These are phyloP conservation scores for Timandra comae DNA, from an alignment of 2,888 invertebrate genomes.

Conservation along the genomic window DNA sequence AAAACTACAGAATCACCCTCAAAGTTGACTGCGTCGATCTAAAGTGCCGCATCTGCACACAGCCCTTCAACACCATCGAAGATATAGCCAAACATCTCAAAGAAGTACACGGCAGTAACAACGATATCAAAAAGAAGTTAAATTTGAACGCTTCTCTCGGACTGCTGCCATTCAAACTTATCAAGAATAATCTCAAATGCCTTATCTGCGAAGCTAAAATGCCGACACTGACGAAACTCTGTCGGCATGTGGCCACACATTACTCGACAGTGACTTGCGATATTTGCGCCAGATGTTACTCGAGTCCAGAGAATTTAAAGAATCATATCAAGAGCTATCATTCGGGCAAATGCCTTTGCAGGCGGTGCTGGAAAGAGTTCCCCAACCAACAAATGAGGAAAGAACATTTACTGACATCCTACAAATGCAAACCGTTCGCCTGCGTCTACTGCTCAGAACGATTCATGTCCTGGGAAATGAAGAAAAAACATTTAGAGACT, in stretches of 20 bases:
- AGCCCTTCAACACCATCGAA: slow-evolving; percentile 35
- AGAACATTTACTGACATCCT: slow-evolving; percentile 41
- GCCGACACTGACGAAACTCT: slow-evolving; percentile 45
- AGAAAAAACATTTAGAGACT: slow-evolving; percentile 45
- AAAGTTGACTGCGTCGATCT: slow-evolving; percentile 57
- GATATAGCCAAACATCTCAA: slow-evolving; percentile 46
- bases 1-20: slow-evolving; percentile 47
- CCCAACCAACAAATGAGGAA: slow-evolving; percentile 38
- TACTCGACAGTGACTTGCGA: slow-evolving; percentile 57
- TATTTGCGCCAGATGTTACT: slow-evolving; percentile 51
- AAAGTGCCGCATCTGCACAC: slow-evolving; percentile 44
- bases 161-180: slow-evolving; percentile 52
- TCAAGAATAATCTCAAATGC: slow-evolving; percentile 48
- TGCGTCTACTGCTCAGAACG: slow-evolving; percentile 53
- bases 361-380: slow-evolving; percentile 57
- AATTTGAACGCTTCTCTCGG: slow-evolving; percentile 44
- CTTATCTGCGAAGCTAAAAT: slow-evolving; percentile 44
- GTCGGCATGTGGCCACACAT: slow-evolving; percentile 55
- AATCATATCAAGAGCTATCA: slow-evolving; percentile 54
- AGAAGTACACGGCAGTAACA: slow-evolving; percentile 31
- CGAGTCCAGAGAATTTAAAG: slow-evolving; percentile 47
- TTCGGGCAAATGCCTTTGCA: slow-evolving; percentile 42
- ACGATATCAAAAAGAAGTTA: slow-evolving; percentile 23
- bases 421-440: slow-evolving; percentile 48
- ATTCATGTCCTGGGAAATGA: slow-evolving; percentile 56